Percentiles rank a stretch among this genome's conserved stretches.
Conservation (phyloP, 2,113 vertebrate species). For the rabbit (Oryctolagus cuniculus) region mOryCun1.1 NC_091434.1:105760501-105761000, state of each 20-base stretch:
- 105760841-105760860: background rate
- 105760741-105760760: background rate
- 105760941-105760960: background rate
- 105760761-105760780: background rate
- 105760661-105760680: background rate
- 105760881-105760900: background rate
- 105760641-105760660: slow-evolving; percentile 5
- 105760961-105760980: background rate
- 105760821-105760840: background rate
- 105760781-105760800: background rate
- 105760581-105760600: background rate
- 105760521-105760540: background rate
- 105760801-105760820: background rate
- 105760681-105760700: background rate
- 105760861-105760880: background rate
- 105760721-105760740: background rate
- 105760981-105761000: background rate
- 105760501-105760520: slow-evolving; percentile 17
- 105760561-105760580: slow-evolving; percentile 38
- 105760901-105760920: background rate
- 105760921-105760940: background rate
- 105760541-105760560: slow-evolving; percentile 18
- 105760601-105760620: slow-evolving; percentile 1
- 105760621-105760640: slow-evolving; percentile 19
- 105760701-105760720: slow-evolving; percentile 3